These are phyloP conservation scores for Zhengitettix transpicula DNA, from an alignment of 2,888 invertebrate genomes.

Conservation along the genomic window DNA sequence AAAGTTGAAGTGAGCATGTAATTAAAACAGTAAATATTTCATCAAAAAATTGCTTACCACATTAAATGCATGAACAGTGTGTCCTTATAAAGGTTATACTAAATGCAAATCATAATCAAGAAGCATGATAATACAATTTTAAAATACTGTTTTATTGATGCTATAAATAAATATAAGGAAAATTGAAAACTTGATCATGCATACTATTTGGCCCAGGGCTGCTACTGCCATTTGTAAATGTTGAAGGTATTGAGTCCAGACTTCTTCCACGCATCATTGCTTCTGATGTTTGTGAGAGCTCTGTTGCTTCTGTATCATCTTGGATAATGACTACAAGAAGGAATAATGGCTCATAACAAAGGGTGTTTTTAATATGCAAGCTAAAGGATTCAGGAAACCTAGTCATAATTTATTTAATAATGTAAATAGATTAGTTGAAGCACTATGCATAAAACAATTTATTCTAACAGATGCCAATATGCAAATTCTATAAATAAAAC, in stretches of 20 bases:
- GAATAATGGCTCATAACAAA: background rate
- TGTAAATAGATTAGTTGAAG: background rate
- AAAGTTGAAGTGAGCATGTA: background rate
- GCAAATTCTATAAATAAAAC: background rate
- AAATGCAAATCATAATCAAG: background rate
- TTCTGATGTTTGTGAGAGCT: slow-evolving; percentile 33
- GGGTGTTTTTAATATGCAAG: no score
- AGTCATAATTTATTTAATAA: no score
- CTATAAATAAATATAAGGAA: background rate
- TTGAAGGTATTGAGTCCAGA: slow-evolving; percentile 78
- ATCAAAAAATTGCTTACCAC: background rate
- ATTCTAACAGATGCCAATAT: no score
- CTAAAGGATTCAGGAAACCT: no score
- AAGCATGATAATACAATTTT: background rate
- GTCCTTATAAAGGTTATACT: background rate
- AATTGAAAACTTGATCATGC: slow-evolving; percentile 8
- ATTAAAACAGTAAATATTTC: no score
- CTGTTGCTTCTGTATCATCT: slow-evolving; percentile 43
- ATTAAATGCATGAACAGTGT: background rate
- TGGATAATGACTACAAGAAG: slow-evolving; percentile 53
- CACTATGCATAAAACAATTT: background rate
- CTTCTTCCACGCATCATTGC: slow-evolving; percentile 63
- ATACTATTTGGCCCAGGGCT: slow-evolving; percentile 44
- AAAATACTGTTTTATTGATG: background rate
- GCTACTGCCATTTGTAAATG: slow-evolving; percentile 75